phyloP scores from a whole-genome alignment of 2,888 invertebrate genomes.

The Chymomyza amoena region DNA sequence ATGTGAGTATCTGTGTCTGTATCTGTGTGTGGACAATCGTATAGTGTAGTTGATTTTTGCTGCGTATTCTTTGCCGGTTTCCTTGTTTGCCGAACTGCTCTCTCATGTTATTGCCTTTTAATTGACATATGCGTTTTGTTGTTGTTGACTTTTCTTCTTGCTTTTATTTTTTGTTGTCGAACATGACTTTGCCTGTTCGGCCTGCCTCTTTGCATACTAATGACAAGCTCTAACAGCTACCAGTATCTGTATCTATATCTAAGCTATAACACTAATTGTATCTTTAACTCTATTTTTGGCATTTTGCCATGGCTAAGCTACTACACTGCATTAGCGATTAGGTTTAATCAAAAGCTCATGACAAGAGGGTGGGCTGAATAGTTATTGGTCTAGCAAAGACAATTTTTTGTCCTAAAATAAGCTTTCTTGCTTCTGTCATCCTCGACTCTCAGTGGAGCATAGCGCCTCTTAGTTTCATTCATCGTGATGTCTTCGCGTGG shows the following conservation, averaged over 20 bases:
- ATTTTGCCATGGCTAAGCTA: too few species aligned
- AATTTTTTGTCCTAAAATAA: too few species aligned
- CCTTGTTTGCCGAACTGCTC: conserved; percentile 9
- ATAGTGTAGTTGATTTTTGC: conserved; percentile 19
- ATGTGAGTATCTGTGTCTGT: background rate
- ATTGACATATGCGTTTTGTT: conserved; percentile 65
- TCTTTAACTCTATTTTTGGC: background rate
- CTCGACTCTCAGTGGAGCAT: too few species aligned
- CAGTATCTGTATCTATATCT: background rate
- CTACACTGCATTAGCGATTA: background rate
- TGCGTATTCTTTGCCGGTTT: background rate
- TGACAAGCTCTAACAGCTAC: conserved; percentile 2
- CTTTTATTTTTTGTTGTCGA: background rate
- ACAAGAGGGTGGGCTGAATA: too few species aligned
- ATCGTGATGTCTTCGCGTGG: too few species aligned
- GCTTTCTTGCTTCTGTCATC: too few species aligned
- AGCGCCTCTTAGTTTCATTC: too few species aligned
- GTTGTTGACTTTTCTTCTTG: conserved; percentile 7
- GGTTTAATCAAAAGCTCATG: background rate
- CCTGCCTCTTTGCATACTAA: conserved; percentile 55
- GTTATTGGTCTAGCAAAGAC: too few species aligned
- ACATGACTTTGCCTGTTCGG: conserved; percentile 7
- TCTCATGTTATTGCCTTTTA: conserved; percentile 61
- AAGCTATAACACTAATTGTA: background rate
- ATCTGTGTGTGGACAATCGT: conserved; percentile 1